Conservation (phyloP, 2,797 vertebrate species). For the Pangasius larnaudii region DNA sequence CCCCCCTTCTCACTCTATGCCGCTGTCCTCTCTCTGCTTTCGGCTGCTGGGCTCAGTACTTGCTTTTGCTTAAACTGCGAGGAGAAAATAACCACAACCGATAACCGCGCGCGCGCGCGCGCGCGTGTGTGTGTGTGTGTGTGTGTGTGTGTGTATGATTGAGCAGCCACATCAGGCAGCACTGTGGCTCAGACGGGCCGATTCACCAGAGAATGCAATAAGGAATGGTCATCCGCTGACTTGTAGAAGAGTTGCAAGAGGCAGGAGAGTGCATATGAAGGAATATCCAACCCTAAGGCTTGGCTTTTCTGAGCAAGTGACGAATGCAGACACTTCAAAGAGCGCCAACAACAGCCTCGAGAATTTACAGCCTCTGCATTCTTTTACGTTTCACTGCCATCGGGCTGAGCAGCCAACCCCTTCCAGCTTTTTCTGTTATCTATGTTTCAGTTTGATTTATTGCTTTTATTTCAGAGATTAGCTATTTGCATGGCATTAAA, state of each 20-base stretch:
- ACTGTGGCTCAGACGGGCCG: background rate
- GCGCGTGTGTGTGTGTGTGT: background rate
- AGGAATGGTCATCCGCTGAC: constrained; percentile 4
- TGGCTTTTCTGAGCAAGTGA: constrained; percentile 46
- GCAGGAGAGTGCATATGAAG: constrained; percentile 33
- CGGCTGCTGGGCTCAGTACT: background rate
- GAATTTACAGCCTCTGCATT: constrained; percentile 67
- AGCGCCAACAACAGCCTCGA: constrained; percentile 55
- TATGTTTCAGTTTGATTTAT: constrained; percentile 40
- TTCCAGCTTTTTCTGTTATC: constrained; percentile 56
- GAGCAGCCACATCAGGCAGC: background rate
- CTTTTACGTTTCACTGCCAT: constrained; percentile 64
- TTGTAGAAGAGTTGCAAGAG: constrained; percentile 37
- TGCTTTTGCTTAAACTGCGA: background rate
- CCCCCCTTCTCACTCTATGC: background rate
- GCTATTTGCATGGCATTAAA: constrained; percentile 36
- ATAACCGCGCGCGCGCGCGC: background rate
- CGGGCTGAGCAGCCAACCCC: constrained; percentile 44
- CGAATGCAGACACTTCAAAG: constrained; percentile 65
- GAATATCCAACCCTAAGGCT: constrained; percentile 48
- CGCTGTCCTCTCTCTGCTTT: background rate
- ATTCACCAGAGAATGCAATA: background rate
- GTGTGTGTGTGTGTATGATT: background rate
- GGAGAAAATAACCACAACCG: background rate
- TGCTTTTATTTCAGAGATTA: constrained; percentile 35